phyloP scores from a whole-genome alignment of 1,140 invertebrate genomes.

The Bombus pyrosoma region DNA sequence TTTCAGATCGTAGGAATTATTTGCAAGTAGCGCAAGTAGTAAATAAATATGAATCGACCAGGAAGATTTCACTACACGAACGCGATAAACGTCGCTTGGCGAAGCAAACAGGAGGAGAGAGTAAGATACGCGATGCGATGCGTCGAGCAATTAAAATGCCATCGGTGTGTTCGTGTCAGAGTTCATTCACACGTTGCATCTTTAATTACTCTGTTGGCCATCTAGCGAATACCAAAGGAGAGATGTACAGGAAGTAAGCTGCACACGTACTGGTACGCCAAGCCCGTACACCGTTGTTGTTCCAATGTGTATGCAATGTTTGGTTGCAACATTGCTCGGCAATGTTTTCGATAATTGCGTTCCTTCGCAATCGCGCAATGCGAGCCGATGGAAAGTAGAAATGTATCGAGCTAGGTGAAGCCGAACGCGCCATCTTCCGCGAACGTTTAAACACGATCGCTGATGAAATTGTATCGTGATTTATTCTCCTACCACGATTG shows the following conservation, averaged over 20 bases:
- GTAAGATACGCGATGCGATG: conserved; percentile 19
- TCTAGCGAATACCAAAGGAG: background rate
- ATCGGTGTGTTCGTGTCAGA: conserved; percentile 18
- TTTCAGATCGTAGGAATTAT: background rate
- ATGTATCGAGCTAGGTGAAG: conserved; percentile 12
- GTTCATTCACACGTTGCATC: conserved; percentile 34
- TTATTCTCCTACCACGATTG: background rate
- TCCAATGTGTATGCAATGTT: background rate
- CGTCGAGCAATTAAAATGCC: conserved; percentile 53
- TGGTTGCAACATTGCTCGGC: background rate
- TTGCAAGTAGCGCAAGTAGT: fast-evolving
- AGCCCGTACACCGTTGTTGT: background rate
- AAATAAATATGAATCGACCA: background rate
- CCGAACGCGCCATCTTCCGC: conserved; percentile 36
- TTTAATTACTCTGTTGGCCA: conserved; percentile 5
- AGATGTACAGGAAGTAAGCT: background rate
- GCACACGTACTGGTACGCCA: background rate
- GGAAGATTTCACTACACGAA: conserved; percentile 40
- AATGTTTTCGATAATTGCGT: background rate
- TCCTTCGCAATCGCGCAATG: background rate
- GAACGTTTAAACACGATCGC: background rate
- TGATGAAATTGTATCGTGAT: too few species aligned
- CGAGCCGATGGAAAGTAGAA: conserved; percentile 27
- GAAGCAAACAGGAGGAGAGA: conserved; percentile 23
- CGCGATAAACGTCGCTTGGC: background rate